Percentiles rank a stretch among this genome's conserved stretches.
phyloP scores from a whole-genome alignment of 1,140 invertebrate genomes.

The Panagrolaimus sp. region DNA sequence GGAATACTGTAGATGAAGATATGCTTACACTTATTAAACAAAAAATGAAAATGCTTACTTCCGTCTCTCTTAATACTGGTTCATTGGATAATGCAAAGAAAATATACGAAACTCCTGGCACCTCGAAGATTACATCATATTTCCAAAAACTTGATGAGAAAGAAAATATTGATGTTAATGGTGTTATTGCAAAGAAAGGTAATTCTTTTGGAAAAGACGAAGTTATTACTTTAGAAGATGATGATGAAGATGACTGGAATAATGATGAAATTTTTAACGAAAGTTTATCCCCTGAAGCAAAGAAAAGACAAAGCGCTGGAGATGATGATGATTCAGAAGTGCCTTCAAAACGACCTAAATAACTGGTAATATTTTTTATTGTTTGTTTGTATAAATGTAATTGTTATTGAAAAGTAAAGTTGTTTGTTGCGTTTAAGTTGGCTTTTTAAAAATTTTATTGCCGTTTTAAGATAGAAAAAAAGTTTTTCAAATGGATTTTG shows the following conservation, averaged over 20 bases:
- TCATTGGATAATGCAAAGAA: constrained; percentile 13
- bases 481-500: too few species aligned
- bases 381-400: too few species aligned
- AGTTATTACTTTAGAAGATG: not conserved
- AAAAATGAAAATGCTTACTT: constrained; percentile 47
- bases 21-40: constrained; percentile 67
- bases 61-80: constrained; percentile 42
- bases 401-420: not conserved
- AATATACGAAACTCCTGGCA: not conserved
- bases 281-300: too few species aligned
- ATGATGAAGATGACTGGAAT: not conserved
- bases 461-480: too few species aligned
- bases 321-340: constrained; percentile 6
- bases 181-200: not conserved
- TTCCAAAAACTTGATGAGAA: constrained; percentile 14
- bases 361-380: too few species aligned
- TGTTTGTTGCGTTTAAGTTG: too few species aligned
- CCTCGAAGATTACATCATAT: constrained; percentile 20
- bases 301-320: too few species aligned
- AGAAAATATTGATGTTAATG: not conserved
- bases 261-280: too few species aligned
- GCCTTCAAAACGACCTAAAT: too few species aligned
- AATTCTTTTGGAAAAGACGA: constrained; percentile 1
- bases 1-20: constrained; percentile 80
- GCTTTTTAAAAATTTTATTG: too few species aligned